A percentile compares a stretch with the other conserved stretches of the same genome.
These are phyloP conservation scores for Ceryle rudis DNA, from an alignment of 2,797 vertebrate genomes.

Conservation along the genomic window DNA sequence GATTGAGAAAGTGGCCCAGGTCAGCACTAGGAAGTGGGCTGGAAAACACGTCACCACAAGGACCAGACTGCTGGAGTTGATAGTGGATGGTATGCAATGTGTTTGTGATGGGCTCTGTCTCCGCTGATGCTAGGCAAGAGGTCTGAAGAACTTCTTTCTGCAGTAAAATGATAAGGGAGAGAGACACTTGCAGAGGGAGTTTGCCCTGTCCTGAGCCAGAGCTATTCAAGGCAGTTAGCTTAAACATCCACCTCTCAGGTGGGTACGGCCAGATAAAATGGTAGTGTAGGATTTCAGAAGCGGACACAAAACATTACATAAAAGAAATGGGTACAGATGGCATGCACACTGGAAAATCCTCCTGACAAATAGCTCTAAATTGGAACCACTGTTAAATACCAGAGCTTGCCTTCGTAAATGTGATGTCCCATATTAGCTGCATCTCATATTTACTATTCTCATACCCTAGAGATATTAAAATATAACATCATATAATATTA, in stretches of 20 bases:
- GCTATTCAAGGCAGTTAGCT: conserved; percentile 30
- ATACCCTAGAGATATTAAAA: neutral
- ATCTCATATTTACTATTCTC: neutral
- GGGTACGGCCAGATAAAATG: conserved; percentile 6
- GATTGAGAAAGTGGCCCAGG: neutral
- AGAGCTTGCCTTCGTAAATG: neutral
- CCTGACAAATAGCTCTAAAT: neutral
- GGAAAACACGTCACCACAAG: neutral
- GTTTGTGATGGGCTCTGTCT: neutral
- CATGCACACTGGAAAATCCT: neutral
- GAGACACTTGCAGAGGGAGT: conserved; percentile 9
- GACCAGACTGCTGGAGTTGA: neutral
- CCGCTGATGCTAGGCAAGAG: neutral
- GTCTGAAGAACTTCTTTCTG: neutral
- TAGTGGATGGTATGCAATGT: neutral
- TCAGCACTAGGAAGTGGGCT: neutral
- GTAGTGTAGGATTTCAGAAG: neutral
- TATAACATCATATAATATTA: too few species aligned
- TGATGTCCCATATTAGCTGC: neutral
- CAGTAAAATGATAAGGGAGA: conserved; percentile 2
- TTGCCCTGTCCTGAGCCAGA: neutral
- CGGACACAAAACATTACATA: neutral
- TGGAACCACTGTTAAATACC: neutral
- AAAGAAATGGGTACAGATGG: neutral
- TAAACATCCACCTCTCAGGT: neutral